A percentile compares a stretch with the other conserved stretches of the same genome.
These are phyloP conservation scores for Melitaea cinxia DNA, from an alignment of 1,140 invertebrate genomes.

Conservation along the genomic window DNA sequence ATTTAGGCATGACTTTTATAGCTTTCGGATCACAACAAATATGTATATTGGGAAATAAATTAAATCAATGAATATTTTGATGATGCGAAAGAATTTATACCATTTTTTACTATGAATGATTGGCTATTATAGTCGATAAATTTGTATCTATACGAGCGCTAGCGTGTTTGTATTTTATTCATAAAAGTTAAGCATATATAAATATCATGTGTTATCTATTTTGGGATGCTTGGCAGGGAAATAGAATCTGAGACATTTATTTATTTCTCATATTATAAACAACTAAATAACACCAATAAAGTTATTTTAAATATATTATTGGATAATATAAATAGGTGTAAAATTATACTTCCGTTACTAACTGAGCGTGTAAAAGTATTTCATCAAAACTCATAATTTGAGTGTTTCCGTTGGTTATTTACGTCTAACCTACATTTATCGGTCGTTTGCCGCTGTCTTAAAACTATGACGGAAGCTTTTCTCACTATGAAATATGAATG, in stretches of 20 bases:
- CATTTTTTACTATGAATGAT: neutral
- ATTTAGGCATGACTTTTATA: slow-evolving; percentile 2
- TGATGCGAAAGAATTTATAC: neutral
- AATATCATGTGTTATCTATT: no score
- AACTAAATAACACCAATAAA: slow-evolving; percentile 34
- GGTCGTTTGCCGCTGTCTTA: slow-evolving; percentile 31
- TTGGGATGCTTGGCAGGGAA: neutral
- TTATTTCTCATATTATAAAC: slow-evolving; percentile 1
- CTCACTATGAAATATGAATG: slow-evolving; percentile 16
- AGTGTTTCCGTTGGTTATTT: slow-evolving; percentile 71
- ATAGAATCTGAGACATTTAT: neutral
- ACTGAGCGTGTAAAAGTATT: slow-evolving; percentile 57
- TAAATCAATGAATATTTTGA: neutral
- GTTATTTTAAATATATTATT: slow-evolving; percentile 42
- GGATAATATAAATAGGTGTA: slow-evolving; percentile 35
- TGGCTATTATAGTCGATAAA: neutral
- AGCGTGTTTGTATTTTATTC: no score
- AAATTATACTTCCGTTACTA: slow-evolving; percentile 51
- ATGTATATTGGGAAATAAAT: slow-evolving; percentile 7
- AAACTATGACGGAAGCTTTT: slow-evolving; percentile 19
- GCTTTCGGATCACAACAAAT: neutral
- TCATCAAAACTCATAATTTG: slow-evolving; percentile 79
- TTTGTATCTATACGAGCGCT: neutral
- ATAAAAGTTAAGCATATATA: no score
- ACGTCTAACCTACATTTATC: slow-evolving; percentile 65